Evolutionary conservation across 2,888 invertebrate genomes (phyloP), one percentile per base, ranked within the genome.

Genomic region (Campoplex capitator): DNA sequence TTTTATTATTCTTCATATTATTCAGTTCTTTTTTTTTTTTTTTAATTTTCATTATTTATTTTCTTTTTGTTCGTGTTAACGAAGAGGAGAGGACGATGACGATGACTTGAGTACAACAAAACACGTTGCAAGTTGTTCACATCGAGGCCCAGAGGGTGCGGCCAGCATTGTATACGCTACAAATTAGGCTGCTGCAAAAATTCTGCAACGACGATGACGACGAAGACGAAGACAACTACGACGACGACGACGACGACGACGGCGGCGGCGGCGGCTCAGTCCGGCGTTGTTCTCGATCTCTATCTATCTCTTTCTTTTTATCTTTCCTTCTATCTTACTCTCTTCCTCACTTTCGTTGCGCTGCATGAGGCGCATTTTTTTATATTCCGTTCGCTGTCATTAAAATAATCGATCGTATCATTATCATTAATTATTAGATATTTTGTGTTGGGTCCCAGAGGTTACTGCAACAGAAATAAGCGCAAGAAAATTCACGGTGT

Each of bases 361-460:
- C 78, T 54, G 68, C 68, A 68, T 68, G 28, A 42, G 68, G 68
- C 79, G 79, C 79, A 77, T 85, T 62, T 85, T 70, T 62, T 85
- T 70, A 76, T 83, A 85, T 87, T 85, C 87, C 84, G 86, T 86
- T 89, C 80, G 83, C 83, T 88, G 87, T 88, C 87, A 86, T 88
- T 88, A 88, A 88, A 88, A 88, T 89, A 88, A 89, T 88, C 89
- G 88, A 88, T 88, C 88, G 89, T 89, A 88, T 88, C 88, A 82
- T 90, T 90, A 93, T 93, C 92, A 93, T 93, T 94, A 94, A 93
- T 94, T 88, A 93, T 93, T 93, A 94, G 93, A 94, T 94, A 93
- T 93, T 94, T 91, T 93, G 85, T 89, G 92, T 92, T 93, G 92
- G 90, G 90, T 93, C 93, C 94, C 93, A 92, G 92, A 93, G 93